Evolutionary conservation across 2,888 invertebrate genomes (phyloP).

Genomic region (Philereme transversata): DNA sequence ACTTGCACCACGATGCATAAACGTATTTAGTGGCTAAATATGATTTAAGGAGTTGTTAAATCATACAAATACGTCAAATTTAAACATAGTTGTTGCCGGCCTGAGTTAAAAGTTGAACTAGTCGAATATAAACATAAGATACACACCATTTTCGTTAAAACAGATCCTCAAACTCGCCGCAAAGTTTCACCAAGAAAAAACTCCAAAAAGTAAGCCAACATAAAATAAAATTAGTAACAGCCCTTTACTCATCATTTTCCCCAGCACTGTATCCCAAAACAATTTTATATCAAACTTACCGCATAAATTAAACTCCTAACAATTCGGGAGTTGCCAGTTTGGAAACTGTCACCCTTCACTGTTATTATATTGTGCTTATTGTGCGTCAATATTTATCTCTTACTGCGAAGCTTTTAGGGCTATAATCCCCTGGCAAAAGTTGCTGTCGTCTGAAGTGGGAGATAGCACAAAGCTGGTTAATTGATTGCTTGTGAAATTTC

Average conservation of each 20-base stretch:
- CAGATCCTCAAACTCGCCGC: background rate
- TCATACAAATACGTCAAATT: too few species aligned
- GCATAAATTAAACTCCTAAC: constrained; percentile 70
- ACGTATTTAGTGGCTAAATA: too few species aligned
- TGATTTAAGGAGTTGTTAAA: too few species aligned
- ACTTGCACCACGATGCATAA: too few species aligned
- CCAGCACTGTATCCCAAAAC: constrained; percentile 50
- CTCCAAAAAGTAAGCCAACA: background rate
- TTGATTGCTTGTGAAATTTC: constrained; percentile 51
- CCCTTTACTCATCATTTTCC: constrained; percentile 29
- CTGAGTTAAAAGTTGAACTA: too few species aligned
- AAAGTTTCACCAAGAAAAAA: background rate
- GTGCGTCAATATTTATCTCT: constrained; percentile 50
- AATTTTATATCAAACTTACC: constrained; percentile 62
- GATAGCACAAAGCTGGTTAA: constrained; percentile 49
- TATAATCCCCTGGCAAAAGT: constrained; percentile 43
- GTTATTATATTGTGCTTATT: constrained; percentile 51
- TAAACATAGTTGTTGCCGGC: too few species aligned
- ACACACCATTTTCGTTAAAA: background rate
- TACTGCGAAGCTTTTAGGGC: constrained; percentile 39
- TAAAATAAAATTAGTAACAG: constrained; percentile 2
- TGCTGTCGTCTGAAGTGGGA: constrained; percentile 39
- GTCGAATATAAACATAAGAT: too few species aligned
- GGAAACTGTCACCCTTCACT: constrained; percentile 61
- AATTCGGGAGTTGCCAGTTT: constrained; percentile 63